A percentile compares a stretch with the other conserved stretches of the same genome.
These are phyloP conservation scores for Sinotaia quadrata DNA, from an alignment of 2,888 invertebrate genomes.

Conservation along the genomic window DNA sequence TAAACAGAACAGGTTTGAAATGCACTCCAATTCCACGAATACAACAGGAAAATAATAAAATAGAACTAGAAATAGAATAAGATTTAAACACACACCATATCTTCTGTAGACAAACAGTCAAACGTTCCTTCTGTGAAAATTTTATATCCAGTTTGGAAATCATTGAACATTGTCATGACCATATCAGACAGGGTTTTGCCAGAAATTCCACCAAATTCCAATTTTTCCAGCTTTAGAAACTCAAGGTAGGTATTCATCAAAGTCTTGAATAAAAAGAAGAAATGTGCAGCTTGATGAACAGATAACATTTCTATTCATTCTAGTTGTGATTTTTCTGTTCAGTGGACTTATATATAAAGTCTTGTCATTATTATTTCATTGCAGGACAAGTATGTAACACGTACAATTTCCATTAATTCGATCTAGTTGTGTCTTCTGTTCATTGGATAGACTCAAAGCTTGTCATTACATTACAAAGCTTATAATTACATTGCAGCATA, in stretches of 20 bases:
- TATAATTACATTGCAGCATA: no score
- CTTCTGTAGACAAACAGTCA: slow-evolving; percentile 68
- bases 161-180: slow-evolving; percentile 71
- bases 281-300: no score
- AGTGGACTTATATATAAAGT: neutral
- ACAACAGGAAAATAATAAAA: no score
- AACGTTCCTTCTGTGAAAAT: slow-evolving; percentile 70
- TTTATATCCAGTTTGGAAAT: slow-evolving; percentile 71
- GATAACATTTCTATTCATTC: neutral
- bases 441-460: no score
- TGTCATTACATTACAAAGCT: no score
- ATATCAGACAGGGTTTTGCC: slow-evolving; percentile 71
- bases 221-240: slow-evolving; percentile 94
- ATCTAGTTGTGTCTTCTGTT: no score
- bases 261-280: slow-evolving; percentile 75
- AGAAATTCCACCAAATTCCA: slow-evolving; percentile 86
- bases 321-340: neutral
- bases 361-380: neutral
- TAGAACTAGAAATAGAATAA: no score
- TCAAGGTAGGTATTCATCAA: slow-evolving; percentile 93
- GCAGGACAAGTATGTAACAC: no score
- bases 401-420: no score
- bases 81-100: slow-evolving; percentile 64
- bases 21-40: no score
- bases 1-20: no score